Evolutionary conservation across 2,797 vertebrate species (phyloP), one percentile per base, ranked within the genome.

Genomic region (Xenops minutus): DNA sequence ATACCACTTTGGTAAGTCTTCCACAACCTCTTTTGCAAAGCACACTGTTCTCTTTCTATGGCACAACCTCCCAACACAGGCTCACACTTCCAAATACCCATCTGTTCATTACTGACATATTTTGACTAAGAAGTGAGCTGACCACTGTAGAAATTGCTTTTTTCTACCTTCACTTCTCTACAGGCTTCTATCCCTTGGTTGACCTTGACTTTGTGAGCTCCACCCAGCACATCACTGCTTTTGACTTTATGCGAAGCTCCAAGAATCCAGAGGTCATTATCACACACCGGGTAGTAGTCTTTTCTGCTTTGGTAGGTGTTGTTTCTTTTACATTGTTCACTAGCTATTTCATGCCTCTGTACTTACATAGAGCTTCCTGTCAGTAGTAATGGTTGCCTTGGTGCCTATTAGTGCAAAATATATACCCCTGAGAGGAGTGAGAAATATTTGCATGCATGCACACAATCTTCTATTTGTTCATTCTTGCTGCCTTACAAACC

Each of bases 61-160:
- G 39, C 51, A 73, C 36, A 64, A 23, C 13, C 10, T 72, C 20
- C 59, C 32, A 48, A 17, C n/a, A 55, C 8, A 32, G 22, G 8
- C 1, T 0, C n/a, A 27, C 0, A 0, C 6, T 72, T 74, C 71
- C 51, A 23, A 17, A 7, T 1, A 49, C 8, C n/a, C 85, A 12
- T 17, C 26, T 2, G 0, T 24, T 83, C 64, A 8, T 44, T 71
- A 21, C 39, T 59, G 59, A 67, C 34, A 4, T 10, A 1, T 34
- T 37, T 23, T 7, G 19, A 39, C 5, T 34, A 59, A 62, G 43
- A 59, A 59, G 9, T 15, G 37, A 73, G 13, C 6, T n/a, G 64
- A 61, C 10, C 36, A 14, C 41, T 1, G 1, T 0, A 68, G 51
- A 90, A 86, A 48, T 34, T 22, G 27, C 5, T 46, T 86, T 82